Evolutionary conservation across 1,140 invertebrate genomes (phyloP), one percentile per base, ranked within the genome.

Genomic region (Drosophila triauraria): DNA sequence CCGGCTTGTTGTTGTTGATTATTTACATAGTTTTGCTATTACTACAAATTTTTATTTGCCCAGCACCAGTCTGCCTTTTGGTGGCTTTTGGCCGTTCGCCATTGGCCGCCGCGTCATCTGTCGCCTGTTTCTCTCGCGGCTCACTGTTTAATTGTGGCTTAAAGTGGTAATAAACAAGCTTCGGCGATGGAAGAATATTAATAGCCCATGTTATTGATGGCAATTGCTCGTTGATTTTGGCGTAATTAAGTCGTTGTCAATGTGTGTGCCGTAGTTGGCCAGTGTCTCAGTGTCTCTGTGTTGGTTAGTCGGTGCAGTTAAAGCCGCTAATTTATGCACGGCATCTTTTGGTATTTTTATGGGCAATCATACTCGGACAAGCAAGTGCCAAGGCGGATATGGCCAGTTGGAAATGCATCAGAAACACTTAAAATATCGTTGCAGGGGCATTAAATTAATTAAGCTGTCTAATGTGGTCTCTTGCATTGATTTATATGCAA

Each of bases 141-240:
- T 43, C 53, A 56, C 61, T 86, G 82, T 90, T 80, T 90, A 90
- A 85, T 90, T 90, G 86, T 85, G 78, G 70, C 85, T 85, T 88
- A 80, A 90, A 90, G 81, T 90, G 85, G 86, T 70, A 77, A 90
- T 85, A 90, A 90, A 90, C 86, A 85, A 85, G 78, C 86, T 82
- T 74, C 67, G 70, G 51, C 76, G 70, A 79, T 70, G 50, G 78
- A 84, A 91, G 86, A 85, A 91, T 91, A 91, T 91, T 91, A 91
- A 91, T 91, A 86, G 90, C 61, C 79, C 84, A 71, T 90, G 88
- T 91, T 91, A 91, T 91, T 91, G 90, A 91, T 91, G 88, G 90
- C 88, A 91, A 91, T 90, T 91, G 85, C 82, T 90, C 84, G 90
- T 90, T 91, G 84, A 91, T 80, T 91, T 91, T 91, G 90, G 90